Conservation (phyloP, 2,888 invertebrate genomes). For the Diarsia mendica region DNA sequence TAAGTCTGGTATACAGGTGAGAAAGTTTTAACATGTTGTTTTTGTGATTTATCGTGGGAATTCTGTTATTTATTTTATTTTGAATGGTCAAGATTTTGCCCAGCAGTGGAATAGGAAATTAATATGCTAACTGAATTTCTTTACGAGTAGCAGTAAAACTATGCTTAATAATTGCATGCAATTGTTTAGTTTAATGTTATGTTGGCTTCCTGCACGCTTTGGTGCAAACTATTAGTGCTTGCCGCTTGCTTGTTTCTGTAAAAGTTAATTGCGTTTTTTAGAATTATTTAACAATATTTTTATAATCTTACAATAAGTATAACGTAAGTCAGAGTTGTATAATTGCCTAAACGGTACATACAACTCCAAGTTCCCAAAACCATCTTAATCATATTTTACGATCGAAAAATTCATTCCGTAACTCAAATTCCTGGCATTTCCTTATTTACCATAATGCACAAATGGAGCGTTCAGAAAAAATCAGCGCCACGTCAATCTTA, state of each 20-base stretch:
- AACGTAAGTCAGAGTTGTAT: not conserved
- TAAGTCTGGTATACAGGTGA: not conserved
- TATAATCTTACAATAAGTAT: too few relatives aligned
- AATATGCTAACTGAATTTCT: not conserved
- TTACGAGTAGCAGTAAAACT: too few relatives aligned
- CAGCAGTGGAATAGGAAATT: not conserved
- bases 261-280: too few relatives aligned
- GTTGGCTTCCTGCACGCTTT: too few relatives aligned
- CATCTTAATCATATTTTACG: not conserved
- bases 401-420: conserved; percentile 12
- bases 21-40: conserved; percentile 1
- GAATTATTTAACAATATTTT: too few relatives aligned
- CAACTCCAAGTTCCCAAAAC: not conserved
- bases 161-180: too few relatives aligned
- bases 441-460: conserved; percentile 59
- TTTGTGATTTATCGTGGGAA: not conserved
- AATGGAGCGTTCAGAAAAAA: conserved; percentile 62
- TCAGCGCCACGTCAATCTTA: conserved; percentile 72
- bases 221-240: too few relatives aligned
- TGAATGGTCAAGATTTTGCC: not conserved
- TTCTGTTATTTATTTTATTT: not conserved
- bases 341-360: not conserved
- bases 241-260: too few relatives aligned
- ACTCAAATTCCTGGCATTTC: conserved; percentile 53
- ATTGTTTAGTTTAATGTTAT: too few relatives aligned